A percentile compares a stretch with the other conserved stretches of the same genome.
Evolutionary conservation across 2,113 vertebrate species (phyloP).

Genomic region (Chaenogobius annularis): DNA sequence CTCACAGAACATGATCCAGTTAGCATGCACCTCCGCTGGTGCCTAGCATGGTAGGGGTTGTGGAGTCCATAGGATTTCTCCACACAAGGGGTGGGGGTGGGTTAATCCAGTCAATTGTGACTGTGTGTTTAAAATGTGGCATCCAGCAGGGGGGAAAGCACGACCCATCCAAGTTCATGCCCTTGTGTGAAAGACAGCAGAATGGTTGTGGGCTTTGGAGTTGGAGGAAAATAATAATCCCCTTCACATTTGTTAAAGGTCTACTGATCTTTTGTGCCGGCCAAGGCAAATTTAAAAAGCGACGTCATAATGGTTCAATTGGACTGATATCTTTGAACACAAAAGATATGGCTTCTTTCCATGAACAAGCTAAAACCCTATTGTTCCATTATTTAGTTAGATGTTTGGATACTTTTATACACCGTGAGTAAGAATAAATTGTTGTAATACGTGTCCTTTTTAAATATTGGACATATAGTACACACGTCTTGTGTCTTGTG

Average conservation of each 20-base stretch:
- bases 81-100: slow-evolving; percentile 71
- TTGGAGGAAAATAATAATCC: slow-evolving; percentile 88
- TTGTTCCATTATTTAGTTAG: slow-evolving; percentile 77
- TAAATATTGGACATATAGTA: slow-evolving; percentile 79
- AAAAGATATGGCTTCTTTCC: slow-evolving; percentile 79
- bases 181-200: slow-evolving; percentile 82
- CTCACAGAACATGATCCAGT: slow-evolving; percentile 98
- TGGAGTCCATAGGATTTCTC: slow-evolving; percentile 87
- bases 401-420: slow-evolving; percentile 79
- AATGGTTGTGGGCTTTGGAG: slow-evolving; percentile 80
- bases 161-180: slow-evolving; percentile 84
- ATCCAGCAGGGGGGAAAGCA: slow-evolving; percentile 83
- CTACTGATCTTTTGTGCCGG: slow-evolving; percentile 79
- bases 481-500: slow-evolving; percentile 68
- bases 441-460: slow-evolving; percentile 77
- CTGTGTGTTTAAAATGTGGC: slow-evolving; percentile 90
- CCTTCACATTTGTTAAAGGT: slow-evolving; percentile 87
- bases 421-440: slow-evolving; percentile 74
- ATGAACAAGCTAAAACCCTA: slow-evolving; percentile 75
- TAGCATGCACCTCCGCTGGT: slow-evolving; percentile 94
- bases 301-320: slow-evolving; percentile 80
- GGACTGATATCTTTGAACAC: slow-evolving; percentile 78
- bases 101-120: slow-evolving; percentile 95
- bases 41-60: slow-evolving; percentile 87
- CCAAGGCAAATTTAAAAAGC: slow-evolving; percentile 78